Evolutionary conservation across 2,888 invertebrate species (phyloP).

Genomic region (Agrilus biguttatus): DNA sequence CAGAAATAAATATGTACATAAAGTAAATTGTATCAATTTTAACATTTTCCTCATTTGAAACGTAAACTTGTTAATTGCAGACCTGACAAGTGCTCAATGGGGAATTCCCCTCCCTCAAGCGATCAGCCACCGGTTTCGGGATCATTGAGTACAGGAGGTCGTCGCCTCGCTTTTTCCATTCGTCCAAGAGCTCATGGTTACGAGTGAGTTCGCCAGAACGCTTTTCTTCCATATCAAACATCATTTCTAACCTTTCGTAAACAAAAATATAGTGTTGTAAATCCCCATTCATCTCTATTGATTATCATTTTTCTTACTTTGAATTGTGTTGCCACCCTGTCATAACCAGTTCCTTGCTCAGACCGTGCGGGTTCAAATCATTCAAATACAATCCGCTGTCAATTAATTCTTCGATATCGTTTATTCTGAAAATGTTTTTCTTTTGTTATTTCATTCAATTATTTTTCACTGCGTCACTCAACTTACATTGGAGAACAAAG

Average conservation of each 20-base stretch:
- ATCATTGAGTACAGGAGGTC: slow-evolving; percentile 83
- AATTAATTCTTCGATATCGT: slow-evolving; percentile 66
- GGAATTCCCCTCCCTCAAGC: slow-evolving; percentile 58
- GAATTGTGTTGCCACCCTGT: slow-evolving; percentile 75
- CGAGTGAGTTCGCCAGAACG: slow-evolving; percentile 62
- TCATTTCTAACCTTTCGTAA: slow-evolving; percentile 46
- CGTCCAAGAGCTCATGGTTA: slow-evolving; percentile 60
- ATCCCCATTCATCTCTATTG: too few relatives aligned
- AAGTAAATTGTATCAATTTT: too few relatives aligned
- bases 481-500: slow-evolving; percentile 75
- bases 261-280: too few relatives aligned
- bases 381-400: slow-evolving; percentile 63
- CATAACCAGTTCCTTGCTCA: slow-evolving; percentile 66
- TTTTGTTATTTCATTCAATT: not conserved
- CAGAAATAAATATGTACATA: too few relatives aligned
- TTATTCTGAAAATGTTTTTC: slow-evolving; percentile 43
- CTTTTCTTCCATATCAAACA: slow-evolving; percentile 67
- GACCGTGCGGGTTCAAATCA: slow-evolving; percentile 70
- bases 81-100: slow-evolving; percentile 67
- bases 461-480: too few relatives aligned
- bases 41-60: too few relatives aligned
- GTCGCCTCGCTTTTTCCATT: slow-evolving; percentile 73
- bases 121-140: slow-evolving; percentile 67
- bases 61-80: slow-evolving; percentile 12
- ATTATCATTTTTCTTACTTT: slow-evolving; percentile 25